A percentile compares a stretch with the other conserved stretches of the same genome.
Evolutionary conservation across 2,797 vertebrate species (phyloP).

Genomic region (Odontamblyopus rebecca): DNA sequence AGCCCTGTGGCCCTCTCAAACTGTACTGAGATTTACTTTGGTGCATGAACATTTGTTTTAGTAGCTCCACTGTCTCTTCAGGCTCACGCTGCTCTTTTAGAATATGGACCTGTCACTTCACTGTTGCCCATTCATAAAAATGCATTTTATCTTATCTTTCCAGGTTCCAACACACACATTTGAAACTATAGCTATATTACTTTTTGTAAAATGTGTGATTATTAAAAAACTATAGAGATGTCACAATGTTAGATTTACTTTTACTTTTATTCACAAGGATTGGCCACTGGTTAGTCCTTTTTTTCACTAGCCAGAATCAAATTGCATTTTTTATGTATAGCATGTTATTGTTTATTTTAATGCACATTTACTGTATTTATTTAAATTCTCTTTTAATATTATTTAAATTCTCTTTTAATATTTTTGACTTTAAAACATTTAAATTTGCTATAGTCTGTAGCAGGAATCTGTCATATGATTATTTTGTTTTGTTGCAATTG

Average conservation of each 20-base stretch:
- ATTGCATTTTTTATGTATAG: neutral
- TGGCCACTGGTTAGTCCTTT: neutral
- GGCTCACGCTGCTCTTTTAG: constrained; percentile 35
- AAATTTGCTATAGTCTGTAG: too few relatives aligned
- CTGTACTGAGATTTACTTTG: constrained; percentile 19
- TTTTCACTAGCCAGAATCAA: neutral
- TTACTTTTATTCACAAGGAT: neutral
- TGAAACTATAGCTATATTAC: constrained; percentile 4
- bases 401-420: too few relatives aligned
- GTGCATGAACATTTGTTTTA: constrained; percentile 15
- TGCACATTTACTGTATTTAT: neutral
- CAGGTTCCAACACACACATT: constrained; percentile 23
- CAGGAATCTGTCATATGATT: too few relatives aligned
- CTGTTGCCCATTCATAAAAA: constrained; percentile 12
- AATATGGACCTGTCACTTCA: constrained; percentile 25
- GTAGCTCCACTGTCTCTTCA: constrained; percentile 37
- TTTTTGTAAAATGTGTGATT: constrained; percentile 15
- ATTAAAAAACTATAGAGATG: neutral
- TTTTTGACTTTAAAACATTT: too few relatives aligned
- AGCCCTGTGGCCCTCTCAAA: constrained; percentile 19
- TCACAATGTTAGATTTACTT: neutral
- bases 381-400: too few relatives aligned
- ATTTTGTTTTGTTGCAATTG: too few relatives aligned
- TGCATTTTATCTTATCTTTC: constrained; percentile 14
- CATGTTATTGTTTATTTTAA: neutral